These are phyloP conservation scores for Timandra comae DNA, from an alignment of 2,888 invertebrate species.

Conservation along the genomic window DNA sequence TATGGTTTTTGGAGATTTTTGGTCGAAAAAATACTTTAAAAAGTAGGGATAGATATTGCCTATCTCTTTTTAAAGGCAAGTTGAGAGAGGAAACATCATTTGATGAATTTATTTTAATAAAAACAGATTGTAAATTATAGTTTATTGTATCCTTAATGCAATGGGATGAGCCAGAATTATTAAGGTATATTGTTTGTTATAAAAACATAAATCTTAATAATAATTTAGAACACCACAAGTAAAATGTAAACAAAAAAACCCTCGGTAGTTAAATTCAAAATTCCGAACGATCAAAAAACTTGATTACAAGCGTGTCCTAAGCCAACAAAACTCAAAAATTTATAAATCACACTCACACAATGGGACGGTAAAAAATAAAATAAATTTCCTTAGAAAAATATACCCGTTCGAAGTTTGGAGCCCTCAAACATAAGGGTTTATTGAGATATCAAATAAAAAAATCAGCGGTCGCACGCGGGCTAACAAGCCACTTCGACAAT, in stretches of 20 bases:
- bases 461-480: slow-evolving; percentile 66
- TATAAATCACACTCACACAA: slow-evolving; percentile 60
- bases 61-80: too few species aligned
- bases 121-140: too few species aligned
- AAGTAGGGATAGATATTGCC: too few species aligned
- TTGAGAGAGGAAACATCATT: too few species aligned
- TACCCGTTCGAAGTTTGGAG: slow-evolving; percentile 48
- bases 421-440: slow-evolving; percentile 60
- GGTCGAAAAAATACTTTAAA: too few species aligned
- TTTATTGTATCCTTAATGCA: too few species aligned
- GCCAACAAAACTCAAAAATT: slow-evolving; percentile 56
- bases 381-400: slow-evolving; percentile 38
- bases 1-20: too few species aligned
- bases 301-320: slow-evolving; percentile 41
- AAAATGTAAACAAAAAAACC: slow-evolving; percentile 25
- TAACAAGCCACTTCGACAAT: slow-evolving; percentile 71
- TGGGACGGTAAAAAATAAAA: slow-evolving; percentile 32
- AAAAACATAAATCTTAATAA: too few species aligned
- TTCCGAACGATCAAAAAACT: slow-evolving; percentile 43
- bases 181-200: too few species aligned
- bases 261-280: slow-evolving; percentile 26
- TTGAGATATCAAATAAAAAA: slow-evolving; percentile 77
- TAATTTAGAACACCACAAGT: too few species aligned
- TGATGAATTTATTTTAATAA: too few species aligned
- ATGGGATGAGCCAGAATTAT: too few species aligned